Percentiles rank a stretch among this genome's conserved stretches.
Evolutionary conservation across 2,888 invertebrate genomes (phyloP).

Genomic region (Cabera pusaria): DNA sequence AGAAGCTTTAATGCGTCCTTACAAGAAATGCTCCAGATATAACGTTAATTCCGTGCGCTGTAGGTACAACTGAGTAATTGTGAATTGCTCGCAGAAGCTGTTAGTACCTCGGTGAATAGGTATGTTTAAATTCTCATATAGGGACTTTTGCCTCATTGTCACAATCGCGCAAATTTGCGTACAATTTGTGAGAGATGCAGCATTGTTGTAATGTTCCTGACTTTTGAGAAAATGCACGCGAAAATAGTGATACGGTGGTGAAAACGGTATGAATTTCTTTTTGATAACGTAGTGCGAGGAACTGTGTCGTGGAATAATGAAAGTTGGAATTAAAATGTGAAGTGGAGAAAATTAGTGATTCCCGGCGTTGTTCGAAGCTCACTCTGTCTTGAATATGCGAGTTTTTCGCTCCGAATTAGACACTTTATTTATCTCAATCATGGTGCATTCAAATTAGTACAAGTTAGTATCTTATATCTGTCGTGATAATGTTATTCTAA

Average conservation of each 20-base stretch:
- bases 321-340: constrained; percentile 1
- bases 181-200: constrained; percentile 36
- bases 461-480: no score
- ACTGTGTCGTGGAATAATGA: constrained; percentile 1
- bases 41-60: constrained; percentile 6
- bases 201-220: constrained; percentile 19
- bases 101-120: constrained; percentile 1
- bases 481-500: no score
- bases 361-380: no score
- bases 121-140: constrained; percentile 11
- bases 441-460: no score
- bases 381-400: no score
- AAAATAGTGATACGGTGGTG: constrained; percentile 13
- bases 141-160: constrained; percentile 35
- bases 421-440: no score
- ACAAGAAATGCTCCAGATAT: constrained; percentile 13
- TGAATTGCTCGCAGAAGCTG: constrained; percentile 11
- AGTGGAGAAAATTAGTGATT: neutral
- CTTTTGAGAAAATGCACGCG: constrained; percentile 24
- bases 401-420: no score
- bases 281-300: neutral
- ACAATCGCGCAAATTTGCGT: constrained; percentile 40
- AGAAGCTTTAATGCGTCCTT: constrained; percentile 13
- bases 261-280: constrained; percentile 15
- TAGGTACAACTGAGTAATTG: constrained; percentile 11